These are phyloP conservation scores for Listrodromus nycthemerus DNA, from an alignment of 2,888 invertebrate genomes.

Conservation along the genomic window DNA sequence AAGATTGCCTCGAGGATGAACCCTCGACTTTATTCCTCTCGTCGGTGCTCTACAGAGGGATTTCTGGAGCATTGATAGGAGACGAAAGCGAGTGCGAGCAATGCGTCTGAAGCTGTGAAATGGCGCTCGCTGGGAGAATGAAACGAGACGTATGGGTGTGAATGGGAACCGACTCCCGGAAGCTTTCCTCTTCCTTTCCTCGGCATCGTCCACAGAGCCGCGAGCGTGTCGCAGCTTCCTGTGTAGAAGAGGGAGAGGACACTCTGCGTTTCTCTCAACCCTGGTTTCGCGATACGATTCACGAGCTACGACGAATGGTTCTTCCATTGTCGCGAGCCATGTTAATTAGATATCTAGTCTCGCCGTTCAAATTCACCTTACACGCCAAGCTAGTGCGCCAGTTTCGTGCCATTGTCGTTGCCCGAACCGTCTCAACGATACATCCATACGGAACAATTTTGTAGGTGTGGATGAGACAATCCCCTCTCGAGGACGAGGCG, in stretches of 20 bases:
- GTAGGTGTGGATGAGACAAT: slow-evolving; percentile 48
- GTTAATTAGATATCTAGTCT: slow-evolving; percentile 84
- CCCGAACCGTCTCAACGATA: slow-evolving; percentile 23
- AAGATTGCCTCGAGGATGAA: not conserved
- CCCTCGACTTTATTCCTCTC: slow-evolving; percentile 18
- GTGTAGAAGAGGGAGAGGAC: slow-evolving; percentile 20
- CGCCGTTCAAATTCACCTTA: slow-evolving; percentile 82
- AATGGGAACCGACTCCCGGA: slow-evolving; percentile 32
- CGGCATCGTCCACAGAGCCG: slow-evolving; percentile 44
- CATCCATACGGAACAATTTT: not conserved
- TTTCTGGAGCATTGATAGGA: not conserved
- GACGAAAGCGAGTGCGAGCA: not conserved
- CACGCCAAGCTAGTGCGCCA: slow-evolving; percentile 67
- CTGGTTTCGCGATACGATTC: slow-evolving; percentile 78
- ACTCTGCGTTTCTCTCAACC: slow-evolving; percentile 30
- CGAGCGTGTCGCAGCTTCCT: slow-evolving; percentile 22
- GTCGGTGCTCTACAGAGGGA: not conserved
- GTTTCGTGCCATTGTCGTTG: slow-evolving; percentile 56
- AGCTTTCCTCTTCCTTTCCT: slow-evolving; percentile 48
- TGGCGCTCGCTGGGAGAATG: slow-evolving; percentile 10
- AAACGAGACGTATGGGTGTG: slow-evolving; percentile 49
- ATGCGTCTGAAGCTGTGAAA: slow-evolving; percentile 38
- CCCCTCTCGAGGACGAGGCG: slow-evolving; percentile 67
- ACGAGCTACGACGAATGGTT: slow-evolving; percentile 81
- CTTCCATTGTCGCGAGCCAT: slow-evolving; percentile 81